phyloP scores from a whole-genome alignment of 1,140 invertebrate genomes.

The Nasonia giraulti region DNA sequence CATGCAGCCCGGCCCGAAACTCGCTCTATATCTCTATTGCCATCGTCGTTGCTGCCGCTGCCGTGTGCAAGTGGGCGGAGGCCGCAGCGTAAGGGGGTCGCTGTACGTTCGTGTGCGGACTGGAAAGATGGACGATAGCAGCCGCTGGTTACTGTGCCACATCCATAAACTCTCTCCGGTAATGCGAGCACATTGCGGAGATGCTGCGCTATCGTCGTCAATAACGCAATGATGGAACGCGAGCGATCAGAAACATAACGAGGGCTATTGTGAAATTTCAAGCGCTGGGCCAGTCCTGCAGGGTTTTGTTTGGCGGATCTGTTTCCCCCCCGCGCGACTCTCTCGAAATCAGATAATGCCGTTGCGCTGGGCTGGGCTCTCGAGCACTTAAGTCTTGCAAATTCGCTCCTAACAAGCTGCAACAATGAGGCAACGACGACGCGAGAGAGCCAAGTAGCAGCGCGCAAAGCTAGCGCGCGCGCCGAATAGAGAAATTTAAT shows the following conservation, averaged over 20 bases:
- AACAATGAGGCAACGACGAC: constrained; percentile 47
- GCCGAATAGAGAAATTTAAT: constrained; percentile 61
- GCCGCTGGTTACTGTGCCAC: too few relatives aligned
- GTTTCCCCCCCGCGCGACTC: background rate
- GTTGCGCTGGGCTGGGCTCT: background rate
- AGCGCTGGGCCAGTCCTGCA: too few relatives aligned
- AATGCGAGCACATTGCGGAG: too few relatives aligned
- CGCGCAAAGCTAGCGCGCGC: background rate
- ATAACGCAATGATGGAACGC: too few relatives aligned
- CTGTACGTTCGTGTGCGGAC: background rate
- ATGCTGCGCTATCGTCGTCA: too few relatives aligned
- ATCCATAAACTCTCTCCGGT: too few relatives aligned
- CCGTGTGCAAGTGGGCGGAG: background rate
- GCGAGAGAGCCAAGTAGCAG: background rate
- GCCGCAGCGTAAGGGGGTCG: too few relatives aligned
- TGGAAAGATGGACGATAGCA: background rate
- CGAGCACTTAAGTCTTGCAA: constrained; percentile 19
- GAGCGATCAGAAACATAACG: too few relatives aligned
- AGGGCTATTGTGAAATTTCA: too few relatives aligned
- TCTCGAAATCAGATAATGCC: constrained; percentile 19
- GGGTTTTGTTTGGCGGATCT: too few relatives aligned
- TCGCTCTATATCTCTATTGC: background rate
- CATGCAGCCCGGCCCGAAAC: background rate
- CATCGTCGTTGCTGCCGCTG: background rate
- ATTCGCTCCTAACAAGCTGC: constrained; percentile 33